phyloP scores from a whole-genome alignment of 1,140 invertebrate species.

The Ladona fulva region DNA sequence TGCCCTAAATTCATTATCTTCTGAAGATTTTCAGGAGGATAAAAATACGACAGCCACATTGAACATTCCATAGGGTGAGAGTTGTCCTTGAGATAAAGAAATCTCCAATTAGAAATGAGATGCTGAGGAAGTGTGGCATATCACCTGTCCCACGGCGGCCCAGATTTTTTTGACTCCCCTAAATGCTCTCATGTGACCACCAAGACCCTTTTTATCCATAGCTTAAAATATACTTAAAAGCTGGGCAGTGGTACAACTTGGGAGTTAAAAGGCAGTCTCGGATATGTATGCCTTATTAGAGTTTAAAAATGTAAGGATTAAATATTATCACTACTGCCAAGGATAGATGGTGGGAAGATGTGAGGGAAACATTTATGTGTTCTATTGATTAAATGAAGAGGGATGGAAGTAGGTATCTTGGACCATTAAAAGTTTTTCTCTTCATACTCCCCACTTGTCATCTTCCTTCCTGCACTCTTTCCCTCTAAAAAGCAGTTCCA shows the following conservation, averaged over 20 bases:
- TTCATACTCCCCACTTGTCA: conserved; percentile 3
- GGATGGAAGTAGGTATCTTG: neutral
- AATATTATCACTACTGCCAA: conserved; percentile 1
- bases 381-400: neutral
- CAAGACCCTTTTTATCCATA: neutral
- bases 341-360: conserved; percentile 2
- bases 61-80: conserved; percentile 9
- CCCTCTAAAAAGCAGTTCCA: conserved; percentile 8
- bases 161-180: neutral
- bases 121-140: neutral
- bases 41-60: neutral
- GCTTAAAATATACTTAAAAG: neutral
- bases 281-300: conserved; percentile 10
- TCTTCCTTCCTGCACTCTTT: neutral
- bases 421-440: conserved; percentile 3
- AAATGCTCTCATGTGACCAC: neutral
- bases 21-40: neutral
- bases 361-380: neutral
- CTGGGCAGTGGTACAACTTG: neutral
- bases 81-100: neutral
- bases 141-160: neutral
- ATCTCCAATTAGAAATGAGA: neutral
- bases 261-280: neutral
- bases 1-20: neutral
- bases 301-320: neutral